A percentile compares a stretch with the other conserved stretches of the same genome.
These are phyloP conservation scores for Drosophila lacteicornis DNA, from an alignment of 1,140 invertebrate genomes.

Conservation along the genomic window DNA sequence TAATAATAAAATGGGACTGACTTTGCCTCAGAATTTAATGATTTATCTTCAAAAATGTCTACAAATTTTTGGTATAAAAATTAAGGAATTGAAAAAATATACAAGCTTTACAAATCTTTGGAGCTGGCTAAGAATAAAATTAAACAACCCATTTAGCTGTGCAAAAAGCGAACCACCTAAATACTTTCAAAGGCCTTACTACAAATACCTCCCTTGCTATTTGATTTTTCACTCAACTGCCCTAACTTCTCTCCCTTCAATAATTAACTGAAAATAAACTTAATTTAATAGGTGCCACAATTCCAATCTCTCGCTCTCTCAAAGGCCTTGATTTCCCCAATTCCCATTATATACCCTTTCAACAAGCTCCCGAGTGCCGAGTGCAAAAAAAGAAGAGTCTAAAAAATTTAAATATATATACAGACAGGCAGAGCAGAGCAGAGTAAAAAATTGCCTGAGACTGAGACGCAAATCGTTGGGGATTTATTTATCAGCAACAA, in stretches of 20 bases:
- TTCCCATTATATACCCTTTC: constrained; percentile 35
- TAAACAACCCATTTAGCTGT: background rate
- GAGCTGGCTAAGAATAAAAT: background rate
- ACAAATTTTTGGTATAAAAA: background rate
- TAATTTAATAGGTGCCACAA: constrained; percentile 24
- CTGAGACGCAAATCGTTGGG: constrained; percentile 69
- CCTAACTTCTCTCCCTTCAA: background rate
- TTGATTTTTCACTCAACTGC: background rate
- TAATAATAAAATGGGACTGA: too few species aligned
- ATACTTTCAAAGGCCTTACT: background rate
- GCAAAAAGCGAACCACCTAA: background rate
- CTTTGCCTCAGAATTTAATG: background rate
- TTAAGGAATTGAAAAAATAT: background rate
- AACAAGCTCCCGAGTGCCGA: constrained; percentile 38
- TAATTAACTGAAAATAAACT: constrained; percentile 11
- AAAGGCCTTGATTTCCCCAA: constrained; percentile 1
- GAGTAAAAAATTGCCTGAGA: constrained; percentile 43
- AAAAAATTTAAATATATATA: constrained; percentile 70
- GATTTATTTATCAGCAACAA: constrained; percentile 64
- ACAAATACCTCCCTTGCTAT: too few species aligned
- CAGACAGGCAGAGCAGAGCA: constrained; percentile 9
- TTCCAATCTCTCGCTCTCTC: constrained; percentile 1
- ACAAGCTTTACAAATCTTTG: too few species aligned
- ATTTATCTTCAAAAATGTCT: background rate
- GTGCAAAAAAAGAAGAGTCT: constrained; percentile 32